Evolutionary conservation across 2,797 vertebrate genomes (phyloP).

Genomic region (Neosalanx taihuensis): DNA sequence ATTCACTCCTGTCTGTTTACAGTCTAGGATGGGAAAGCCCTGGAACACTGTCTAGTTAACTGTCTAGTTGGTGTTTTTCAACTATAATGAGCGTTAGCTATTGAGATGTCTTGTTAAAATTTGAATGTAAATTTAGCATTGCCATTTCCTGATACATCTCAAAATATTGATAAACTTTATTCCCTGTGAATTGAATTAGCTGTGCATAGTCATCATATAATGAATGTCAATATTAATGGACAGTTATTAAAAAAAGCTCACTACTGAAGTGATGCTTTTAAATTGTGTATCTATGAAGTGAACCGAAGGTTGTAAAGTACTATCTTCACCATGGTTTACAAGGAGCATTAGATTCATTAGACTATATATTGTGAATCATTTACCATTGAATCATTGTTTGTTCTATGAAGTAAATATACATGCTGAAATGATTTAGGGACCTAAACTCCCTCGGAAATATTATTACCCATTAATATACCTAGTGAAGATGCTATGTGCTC

Average conservation of each 20-base stretch:
- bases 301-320: too few species aligned
- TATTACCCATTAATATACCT: conserved; percentile 1
- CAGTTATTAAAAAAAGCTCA: too few species aligned
- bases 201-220: not conserved
- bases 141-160: too few species aligned
- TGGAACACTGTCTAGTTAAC: too few species aligned
- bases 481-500: not conserved
- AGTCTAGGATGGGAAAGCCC: not conserved
- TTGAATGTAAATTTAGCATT: too few species aligned
- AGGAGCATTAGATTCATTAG: not conserved
- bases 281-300: not conserved
- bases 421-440: conserved; percentile 7
- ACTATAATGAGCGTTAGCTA: not conserved
- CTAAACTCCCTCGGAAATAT: not conserved
- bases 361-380: not conserved
- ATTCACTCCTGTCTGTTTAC: not conserved
- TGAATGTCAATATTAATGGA: too few species aligned
- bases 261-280: not conserved
- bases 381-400: not conserved
- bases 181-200: not conserved
- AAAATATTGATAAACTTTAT: not conserved
- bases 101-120: too few species aligned
- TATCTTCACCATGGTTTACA: not conserved
- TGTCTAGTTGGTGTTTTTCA: too few species aligned
- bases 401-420: conserved; percentile 2